Percentiles rank a stretch among this genome's conserved stretches.
These are phyloP conservation scores for Thymelicus lineola DNA, from an alignment of 2,888 invertebrate genomes.

Conservation along the genomic window DNA sequence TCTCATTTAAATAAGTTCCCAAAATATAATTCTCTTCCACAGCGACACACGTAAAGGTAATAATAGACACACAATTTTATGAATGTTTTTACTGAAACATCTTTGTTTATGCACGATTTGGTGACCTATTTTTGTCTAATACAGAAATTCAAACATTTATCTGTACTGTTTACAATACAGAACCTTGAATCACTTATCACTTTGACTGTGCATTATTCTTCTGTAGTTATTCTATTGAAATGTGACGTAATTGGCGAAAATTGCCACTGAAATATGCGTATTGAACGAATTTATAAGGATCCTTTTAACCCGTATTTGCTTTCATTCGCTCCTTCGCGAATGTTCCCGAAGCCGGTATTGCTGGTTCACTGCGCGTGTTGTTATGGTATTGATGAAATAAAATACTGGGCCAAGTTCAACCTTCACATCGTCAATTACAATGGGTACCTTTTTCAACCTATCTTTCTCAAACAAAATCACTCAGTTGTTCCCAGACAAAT, in stretches of 20 bases:
- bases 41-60: no score
- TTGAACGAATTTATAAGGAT: not conserved
- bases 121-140: not conserved
- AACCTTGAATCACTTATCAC: slow-evolving; percentile 11
- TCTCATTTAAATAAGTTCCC: no score
- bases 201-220: not conserved
- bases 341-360: slow-evolving; percentile 36
- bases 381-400: slow-evolving; percentile 21
- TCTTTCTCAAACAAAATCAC: not conserved
- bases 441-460: not conserved
- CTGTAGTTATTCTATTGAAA: not conserved
- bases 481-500: not conserved
- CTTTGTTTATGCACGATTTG: not conserved
- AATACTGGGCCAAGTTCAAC: slow-evolving; percentile 17
- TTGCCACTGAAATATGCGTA: slow-evolving; percentile 2
- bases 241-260: not conserved
- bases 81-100: not conserved
- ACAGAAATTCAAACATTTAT: not conserved
- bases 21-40: no score
- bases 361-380: not conserved
- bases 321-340: slow-evolving; percentile 32
- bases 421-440: not conserved
- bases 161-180: not conserved
- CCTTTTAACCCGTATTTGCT: not conserved
- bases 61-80: not conserved